Percentiles rank a stretch among this genome's conserved stretches.
Conservation (phyloP, 2,888 invertebrate genomes). For the Lathronympha strigana region DNA sequence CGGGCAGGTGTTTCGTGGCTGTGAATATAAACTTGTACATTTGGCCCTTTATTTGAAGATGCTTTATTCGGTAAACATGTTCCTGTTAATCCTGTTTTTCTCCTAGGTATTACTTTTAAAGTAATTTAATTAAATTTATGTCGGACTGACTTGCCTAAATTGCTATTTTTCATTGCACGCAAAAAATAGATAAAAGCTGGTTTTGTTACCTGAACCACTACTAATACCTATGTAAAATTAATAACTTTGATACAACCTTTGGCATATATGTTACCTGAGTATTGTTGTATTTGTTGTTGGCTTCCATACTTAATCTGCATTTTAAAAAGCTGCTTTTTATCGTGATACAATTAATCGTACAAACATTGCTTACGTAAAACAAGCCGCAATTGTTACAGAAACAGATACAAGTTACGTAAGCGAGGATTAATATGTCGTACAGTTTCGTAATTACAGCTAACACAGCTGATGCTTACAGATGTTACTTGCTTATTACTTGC, state of each 20-base stretch:
- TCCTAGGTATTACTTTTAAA: slow-evolving; percentile 13
- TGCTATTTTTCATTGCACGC: not conserved
- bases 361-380: slow-evolving; percentile 10
- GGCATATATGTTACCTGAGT: too few species aligned
- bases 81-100: not conserved
- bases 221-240: not conserved
- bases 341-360: slow-evolving; percentile 9
- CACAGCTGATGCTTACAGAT: slow-evolving; percentile 43
- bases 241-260: too few species aligned
- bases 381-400: slow-evolving; percentile 21
- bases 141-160: slow-evolving; percentile 11
- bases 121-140: slow-evolving; percentile 4
- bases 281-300: not conserved
- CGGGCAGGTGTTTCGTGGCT: slow-evolving; percentile 55
- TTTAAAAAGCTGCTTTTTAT: not conserved
- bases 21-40: slow-evolving; percentile 54
- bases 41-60: slow-evolving; percentile 56
- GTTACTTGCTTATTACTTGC: slow-evolving; percentile 25
- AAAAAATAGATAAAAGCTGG: not conserved
- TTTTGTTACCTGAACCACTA: not conserved
- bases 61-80: slow-evolving; percentile 47
- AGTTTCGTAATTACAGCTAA: slow-evolving; percentile 48
- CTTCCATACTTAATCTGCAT: not conserved
- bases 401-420: slow-evolving; percentile 30
- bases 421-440: slow-evolving; percentile 47